Evolutionary conservation across 2,888 invertebrate genomes (phyloP).

Genomic region (Cenopis cana): DNA sequence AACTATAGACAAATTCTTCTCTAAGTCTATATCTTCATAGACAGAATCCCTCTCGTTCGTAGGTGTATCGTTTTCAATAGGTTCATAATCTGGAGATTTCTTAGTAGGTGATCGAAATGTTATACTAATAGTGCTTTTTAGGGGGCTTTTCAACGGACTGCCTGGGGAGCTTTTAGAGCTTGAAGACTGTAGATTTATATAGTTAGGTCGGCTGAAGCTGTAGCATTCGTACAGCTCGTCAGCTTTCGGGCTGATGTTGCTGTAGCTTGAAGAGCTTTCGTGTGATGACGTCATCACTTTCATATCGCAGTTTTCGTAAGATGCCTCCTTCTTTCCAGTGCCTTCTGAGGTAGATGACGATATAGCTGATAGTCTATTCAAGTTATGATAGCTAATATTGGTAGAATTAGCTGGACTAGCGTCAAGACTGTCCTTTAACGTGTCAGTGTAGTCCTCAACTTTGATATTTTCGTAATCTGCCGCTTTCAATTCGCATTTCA

Average conservation of each 20-base stretch:
- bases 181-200: constrained; percentile 77
- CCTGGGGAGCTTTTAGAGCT: constrained; percentile 77
- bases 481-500: constrained; percentile 77
- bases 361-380: constrained; percentile 78
- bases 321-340: constrained; percentile 55
- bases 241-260: constrained; percentile 66
- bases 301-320: constrained; percentile 58
- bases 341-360: constrained; percentile 76
- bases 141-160: constrained; percentile 81
- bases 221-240: constrained; percentile 75
- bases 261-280: constrained; percentile 77
- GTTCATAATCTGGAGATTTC: constrained; percentile 77
- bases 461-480: constrained; percentile 68
- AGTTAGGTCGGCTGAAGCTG: constrained; percentile 75
- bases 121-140: constrained; percentile 90
- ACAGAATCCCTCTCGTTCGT: constrained; percentile 81
- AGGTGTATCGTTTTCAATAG: constrained; percentile 71
- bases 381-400: constrained; percentile 80
- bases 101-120: constrained; percentile 88
- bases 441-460: constrained; percentile 52
- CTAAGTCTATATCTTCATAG: constrained; percentile 85
- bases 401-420: constrained; percentile 71
- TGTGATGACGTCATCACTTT: constrained; percentile 79
- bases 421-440: constrained; percentile 66
- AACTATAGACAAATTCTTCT: constrained; percentile 79